Evolutionary conservation across 1,140 invertebrate genomes (phyloP).

Genomic region (Papilio machaon): DNA sequence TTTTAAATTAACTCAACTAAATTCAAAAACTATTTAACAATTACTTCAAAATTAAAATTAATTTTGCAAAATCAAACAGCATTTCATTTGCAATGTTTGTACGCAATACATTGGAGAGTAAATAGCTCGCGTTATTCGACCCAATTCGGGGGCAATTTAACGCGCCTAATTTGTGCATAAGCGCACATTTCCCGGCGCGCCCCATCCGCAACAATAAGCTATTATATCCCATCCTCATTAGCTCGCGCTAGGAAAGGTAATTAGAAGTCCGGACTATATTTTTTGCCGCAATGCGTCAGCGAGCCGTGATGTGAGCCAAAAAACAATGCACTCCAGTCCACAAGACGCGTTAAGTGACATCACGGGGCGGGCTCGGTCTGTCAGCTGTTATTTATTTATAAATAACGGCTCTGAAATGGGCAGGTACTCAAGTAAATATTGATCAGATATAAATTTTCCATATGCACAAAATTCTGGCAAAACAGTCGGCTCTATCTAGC

Average conservation of each 20-base stretch:
- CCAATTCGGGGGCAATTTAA: conserved; percentile 26
- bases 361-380: background rate
- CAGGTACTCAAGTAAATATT: background rate
- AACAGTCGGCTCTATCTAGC: background rate
- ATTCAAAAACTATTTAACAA: background rate
- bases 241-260: conserved; percentile 3
- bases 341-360: background rate
- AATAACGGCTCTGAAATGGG: background rate
- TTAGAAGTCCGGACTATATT: background rate
- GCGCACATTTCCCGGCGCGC: conserved; percentile 19
- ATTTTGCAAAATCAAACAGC: background rate
- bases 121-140: conserved; percentile 10
- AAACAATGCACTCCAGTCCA: conserved; percentile 1
- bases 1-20: too few relatives aligned
- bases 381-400: conserved; percentile 10
- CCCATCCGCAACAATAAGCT: conserved; percentile 23
- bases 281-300: conserved; percentile 20
- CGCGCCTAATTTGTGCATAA: conserved; percentile 24
- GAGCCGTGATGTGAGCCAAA: background rate
- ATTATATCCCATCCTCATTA: conserved; percentile 26
- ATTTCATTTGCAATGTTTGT: background rate
- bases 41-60: background rate
- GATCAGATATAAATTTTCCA: background rate
- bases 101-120: conserved; percentile 16
- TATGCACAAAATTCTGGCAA: background rate